Conservation (phyloP, 2,888 invertebrate genomes). For the Scaptomyza tumidula region DNA sequence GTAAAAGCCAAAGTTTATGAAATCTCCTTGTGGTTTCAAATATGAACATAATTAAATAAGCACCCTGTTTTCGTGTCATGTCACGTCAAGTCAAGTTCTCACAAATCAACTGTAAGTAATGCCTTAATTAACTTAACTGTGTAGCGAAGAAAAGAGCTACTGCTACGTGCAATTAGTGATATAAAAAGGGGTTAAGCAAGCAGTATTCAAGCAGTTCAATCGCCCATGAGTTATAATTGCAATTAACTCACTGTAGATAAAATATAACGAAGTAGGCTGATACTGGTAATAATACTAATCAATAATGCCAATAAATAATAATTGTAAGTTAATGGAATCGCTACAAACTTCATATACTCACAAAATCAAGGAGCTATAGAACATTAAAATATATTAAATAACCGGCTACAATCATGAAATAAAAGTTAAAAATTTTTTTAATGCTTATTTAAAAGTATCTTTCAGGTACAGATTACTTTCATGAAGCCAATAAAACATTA, state of each 20-base stretch:
- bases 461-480: not conserved
- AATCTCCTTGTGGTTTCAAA: constrained; percentile 15
- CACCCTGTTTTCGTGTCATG: not conserved
- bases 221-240: too few relatives aligned
- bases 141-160: not conserved
- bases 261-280: too few relatives aligned
- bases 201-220: constrained; percentile 6
- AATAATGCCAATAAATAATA: too few relatives aligned
- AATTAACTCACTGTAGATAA: too few relatives aligned
- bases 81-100: not conserved
- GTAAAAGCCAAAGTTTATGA: constrained; percentile 5
- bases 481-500: constrained; percentile 11
- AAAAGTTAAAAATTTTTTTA: too few relatives aligned
- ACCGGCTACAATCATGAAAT: too few relatives aligned
- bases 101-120: not conserved
- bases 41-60: constrained; percentile 5
- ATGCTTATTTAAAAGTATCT: not conserved
- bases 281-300: too few relatives aligned
- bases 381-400: too few relatives aligned
- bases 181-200: not conserved
- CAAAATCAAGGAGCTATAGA: too few relatives aligned
- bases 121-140: not conserved
- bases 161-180: too few relatives aligned
- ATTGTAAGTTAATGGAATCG: too few relatives aligned
- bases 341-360: too few relatives aligned